Evolutionary conservation across 2,797 vertebrate species (phyloP), one percentile per base, ranked within the genome.

Genomic region (Hirundo rustica): DNA sequence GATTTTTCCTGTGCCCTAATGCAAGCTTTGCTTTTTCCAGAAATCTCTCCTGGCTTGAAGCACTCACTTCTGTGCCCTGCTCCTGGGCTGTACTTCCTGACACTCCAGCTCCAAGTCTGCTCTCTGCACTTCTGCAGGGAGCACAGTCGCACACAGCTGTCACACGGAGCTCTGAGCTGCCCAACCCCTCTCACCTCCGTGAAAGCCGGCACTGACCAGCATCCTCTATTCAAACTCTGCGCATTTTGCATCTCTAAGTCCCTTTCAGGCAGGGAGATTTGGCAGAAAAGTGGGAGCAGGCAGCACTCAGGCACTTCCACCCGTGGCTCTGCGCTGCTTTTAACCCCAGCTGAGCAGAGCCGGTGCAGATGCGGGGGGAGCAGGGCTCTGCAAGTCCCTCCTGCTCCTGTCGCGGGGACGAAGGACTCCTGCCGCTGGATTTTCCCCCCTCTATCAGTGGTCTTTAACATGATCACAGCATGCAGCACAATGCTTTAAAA

Each of bases 401-500:
- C 95, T 85, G 91, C 86, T 92, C 85, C 93, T 55, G 64, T 62
- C 22, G 8, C 15, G 23, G 91, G 85, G 93, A 97, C 11, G 48
- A 65, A 95, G 77, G 95, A 75, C 92, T 96, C 88, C 64, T 32
- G 67, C 75, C 18, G 25, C 16, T 60, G 85, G 45, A 54, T 86
- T 72, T 61, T 20, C 3, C 8, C 19, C n/a, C 38, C 29, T 38
- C 40, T 16, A 44, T 34, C 89, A 85, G 94, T 87, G 97, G 97
- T 97, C 97, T 95, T 93, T 88, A 96, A 87, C 82, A 54, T 1
- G 13, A 97, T 93, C 97, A 88, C 77, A 54, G 97, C 95, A 96
- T 89, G 97, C 97, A 98, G 93, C 96, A 97, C 91, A 30, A 88
- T 88, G 97, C 96, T 96, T 97, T 97, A 96, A 97, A 98, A 94